Evolutionary conservation across 2,888 invertebrate species (phyloP), one percentile per base, ranked within the genome.

Genomic region (Anodontia alba): DNA sequence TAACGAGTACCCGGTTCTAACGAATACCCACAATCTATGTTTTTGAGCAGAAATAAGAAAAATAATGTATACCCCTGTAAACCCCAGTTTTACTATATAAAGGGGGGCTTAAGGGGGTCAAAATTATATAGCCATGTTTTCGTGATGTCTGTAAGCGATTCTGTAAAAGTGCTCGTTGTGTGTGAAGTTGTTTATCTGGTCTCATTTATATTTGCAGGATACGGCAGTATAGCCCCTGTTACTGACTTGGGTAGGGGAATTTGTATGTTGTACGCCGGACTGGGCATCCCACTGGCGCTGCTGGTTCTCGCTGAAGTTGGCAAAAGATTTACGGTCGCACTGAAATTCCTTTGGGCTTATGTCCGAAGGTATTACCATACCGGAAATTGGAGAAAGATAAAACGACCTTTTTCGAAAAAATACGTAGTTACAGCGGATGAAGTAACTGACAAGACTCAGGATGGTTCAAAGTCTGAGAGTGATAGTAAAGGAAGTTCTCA

Each of bases 221-320:
- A 99, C 95, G 99, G 99, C 81, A 98, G 99, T 94, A 97, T 99
- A 90, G 97, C 97, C 69, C 99, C 99, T 0, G 97, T 97, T 89
- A 99, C 99, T 17, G 96, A 90, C 29, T 96, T 96, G 15, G 99
- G 99, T 12, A 96, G 97, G 84, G 96, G 97, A 0, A 96, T 98
- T 70, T 98, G 99, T 0, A 98, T 99, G 86, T 95, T 98, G 38
- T 99, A 99, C 94, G 98, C 99, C 38, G 96, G 98, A 82, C 96
- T 99, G 85, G 99, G 99, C 17, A 99, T 99, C 90, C 99, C 99
- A 0, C 96, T 99, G 91, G 98, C 99, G 95, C 95, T 99, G 88
- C 97, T 99, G 77, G 96, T 99, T 23, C 95, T 99, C 87, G 98
- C 98, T 49, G 98, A 99, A 95, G 97, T 99, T 93, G 99, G 99